phyloP scores from a whole-genome alignment of 2,888 invertebrate genomes.

The Lamproptera curius region DNA sequence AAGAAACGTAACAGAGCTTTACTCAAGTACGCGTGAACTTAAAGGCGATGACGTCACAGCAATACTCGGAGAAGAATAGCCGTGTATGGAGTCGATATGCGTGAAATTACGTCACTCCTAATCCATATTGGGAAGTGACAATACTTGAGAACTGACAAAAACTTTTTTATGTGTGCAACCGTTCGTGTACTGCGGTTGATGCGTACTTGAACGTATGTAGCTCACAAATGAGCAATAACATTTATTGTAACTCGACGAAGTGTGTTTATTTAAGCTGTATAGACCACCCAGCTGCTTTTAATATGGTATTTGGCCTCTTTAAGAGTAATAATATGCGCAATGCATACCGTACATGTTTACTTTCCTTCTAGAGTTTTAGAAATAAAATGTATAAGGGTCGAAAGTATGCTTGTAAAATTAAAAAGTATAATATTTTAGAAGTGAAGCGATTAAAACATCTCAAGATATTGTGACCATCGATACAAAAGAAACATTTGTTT shows the following conservation, averaged over 20 bases:
- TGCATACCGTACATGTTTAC: too few relatives aligned
- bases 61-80: slow-evolving; percentile 50
- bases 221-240: slow-evolving; percentile 11
- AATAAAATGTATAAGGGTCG: too few relatives aligned
- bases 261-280: neutral
- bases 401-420: too few relatives aligned
- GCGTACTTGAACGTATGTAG: slow-evolving; percentile 2
- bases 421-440: too few relatives aligned
- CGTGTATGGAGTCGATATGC: slow-evolving; percentile 51
- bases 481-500: too few relatives aligned
- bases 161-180: slow-evolving; percentile 40
- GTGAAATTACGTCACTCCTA: slow-evolving; percentile 71
- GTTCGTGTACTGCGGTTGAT: slow-evolving; percentile 33
- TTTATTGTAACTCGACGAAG: neutral
- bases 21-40: too few relatives aligned
- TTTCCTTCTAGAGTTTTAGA: too few relatives aligned
- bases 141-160: too few relatives aligned
- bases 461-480: too few relatives aligned
- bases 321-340: too few relatives aligned
- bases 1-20: slow-evolving; percentile 3
- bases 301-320: too few relatives aligned
- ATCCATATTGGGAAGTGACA: slow-evolving; percentile 33
- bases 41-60: neutral
- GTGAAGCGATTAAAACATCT: too few relatives aligned
- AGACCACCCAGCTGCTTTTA: slow-evolving; percentile 11